A percentile compares a stretch with the other conserved stretches of the same genome.
Evolutionary conservation across 2,888 invertebrate species (phyloP).

Genomic region (Tupiocoris notatus): DNA sequence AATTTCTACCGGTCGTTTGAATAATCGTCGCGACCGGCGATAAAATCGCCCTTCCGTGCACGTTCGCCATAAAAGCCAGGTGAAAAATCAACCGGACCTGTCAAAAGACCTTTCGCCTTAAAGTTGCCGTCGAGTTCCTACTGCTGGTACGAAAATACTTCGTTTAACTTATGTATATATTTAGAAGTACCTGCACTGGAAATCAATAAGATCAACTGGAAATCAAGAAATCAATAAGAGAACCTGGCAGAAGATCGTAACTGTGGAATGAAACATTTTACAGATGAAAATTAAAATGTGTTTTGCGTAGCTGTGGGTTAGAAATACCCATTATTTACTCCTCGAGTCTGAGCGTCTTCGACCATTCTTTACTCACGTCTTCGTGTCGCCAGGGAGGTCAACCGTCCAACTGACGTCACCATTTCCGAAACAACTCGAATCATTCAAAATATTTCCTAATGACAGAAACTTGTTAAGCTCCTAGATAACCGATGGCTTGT

Average conservation of each 20-base stretch:
- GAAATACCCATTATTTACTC: too few relatives aligned
- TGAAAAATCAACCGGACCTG: neutral
- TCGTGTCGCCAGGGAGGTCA: neutral
- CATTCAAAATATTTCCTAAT: neutral
- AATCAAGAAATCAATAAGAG: too few relatives aligned
- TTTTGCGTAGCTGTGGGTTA: too few relatives aligned
- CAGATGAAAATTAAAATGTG: too few relatives aligned
- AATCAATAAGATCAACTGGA: too few relatives aligned
- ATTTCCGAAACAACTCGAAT: neutral
- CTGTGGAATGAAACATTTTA: too few relatives aligned
- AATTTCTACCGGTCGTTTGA: neutral
- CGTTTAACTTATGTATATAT: too few relatives aligned
- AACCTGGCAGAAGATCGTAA: too few relatives aligned
- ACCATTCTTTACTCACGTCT: neutral
- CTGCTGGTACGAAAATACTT: neutral
- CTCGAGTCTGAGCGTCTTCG: neutral
- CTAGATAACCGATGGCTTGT: too few relatives aligned
- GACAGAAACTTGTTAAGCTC: neutral
- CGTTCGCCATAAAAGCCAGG: neutral
- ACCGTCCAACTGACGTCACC: neutral
- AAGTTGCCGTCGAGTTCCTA: neutral
- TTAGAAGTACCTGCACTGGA: too few relatives aligned
- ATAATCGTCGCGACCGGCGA: constrained; percentile 5
- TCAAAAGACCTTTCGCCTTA: neutral
- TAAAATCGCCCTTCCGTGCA: constrained; percentile 12